These are phyloP conservation scores for Romanogobio albipinnatus DNA, from an alignment of 2,113 vertebrate genomes.

Conservation along the genomic window DNA sequence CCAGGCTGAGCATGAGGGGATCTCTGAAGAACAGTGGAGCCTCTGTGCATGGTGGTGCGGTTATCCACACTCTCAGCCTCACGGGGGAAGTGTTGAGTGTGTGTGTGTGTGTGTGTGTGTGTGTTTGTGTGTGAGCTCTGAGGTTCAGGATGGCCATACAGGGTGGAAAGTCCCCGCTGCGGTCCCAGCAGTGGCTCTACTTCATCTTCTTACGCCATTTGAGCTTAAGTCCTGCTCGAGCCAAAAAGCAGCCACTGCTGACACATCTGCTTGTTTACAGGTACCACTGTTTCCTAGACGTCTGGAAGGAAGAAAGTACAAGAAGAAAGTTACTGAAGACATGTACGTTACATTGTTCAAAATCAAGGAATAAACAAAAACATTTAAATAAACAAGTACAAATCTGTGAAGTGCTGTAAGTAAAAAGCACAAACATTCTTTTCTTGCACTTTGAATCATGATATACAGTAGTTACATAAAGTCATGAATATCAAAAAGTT, in stretches of 20 bases:
- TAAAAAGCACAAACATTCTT: neutral
- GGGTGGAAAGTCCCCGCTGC: conserved; percentile 29
- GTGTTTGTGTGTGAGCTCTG: conserved; percentile 19
- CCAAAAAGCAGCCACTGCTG: neutral
- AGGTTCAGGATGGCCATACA: neutral
- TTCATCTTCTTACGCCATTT: conserved; percentile 25
- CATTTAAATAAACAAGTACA: neutral
- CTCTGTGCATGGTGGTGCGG: conserved; percentile 49
- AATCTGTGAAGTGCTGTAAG: neutral
- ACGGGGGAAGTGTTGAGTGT: conserved; percentile 43
- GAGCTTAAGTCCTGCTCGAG: conserved; percentile 8
- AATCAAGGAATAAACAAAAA: neutral
- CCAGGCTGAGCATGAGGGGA: conserved; percentile 62
- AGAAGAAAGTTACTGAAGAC: neutral
- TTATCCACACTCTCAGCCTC: conserved; percentile 35
- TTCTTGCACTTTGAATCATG: neutral
- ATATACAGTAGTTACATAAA: neutral
- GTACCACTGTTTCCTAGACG: neutral
- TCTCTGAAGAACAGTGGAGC: conserved; percentile 63
- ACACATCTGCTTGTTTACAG: conserved; percentile 29
- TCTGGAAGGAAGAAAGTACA: neutral
- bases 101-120: conserved; percentile 28
- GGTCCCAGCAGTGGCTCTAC: conserved; percentile 17
- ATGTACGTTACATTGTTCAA: neutral
- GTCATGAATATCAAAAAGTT: neutral